A percentile compares a stretch with the other conserved stretches of the same genome.
Evolutionary conservation across 2,113 vertebrate genomes (phyloP).

Genomic region (Candoia aspera): DNA sequence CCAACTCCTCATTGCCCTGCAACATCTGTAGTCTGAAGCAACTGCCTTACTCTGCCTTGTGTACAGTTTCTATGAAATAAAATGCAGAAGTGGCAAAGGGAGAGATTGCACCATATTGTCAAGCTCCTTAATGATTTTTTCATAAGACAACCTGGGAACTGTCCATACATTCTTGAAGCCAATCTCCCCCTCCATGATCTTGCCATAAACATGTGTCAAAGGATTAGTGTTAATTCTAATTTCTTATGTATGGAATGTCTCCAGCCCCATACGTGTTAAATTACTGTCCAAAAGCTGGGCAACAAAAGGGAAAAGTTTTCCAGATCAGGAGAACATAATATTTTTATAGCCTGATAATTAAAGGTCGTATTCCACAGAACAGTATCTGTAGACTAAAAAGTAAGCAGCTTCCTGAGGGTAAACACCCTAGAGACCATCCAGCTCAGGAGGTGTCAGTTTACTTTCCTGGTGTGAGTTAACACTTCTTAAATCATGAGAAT

Average conservation of each 20-base stretch:
- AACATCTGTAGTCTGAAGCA: not conserved
- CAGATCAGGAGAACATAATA: not conserved
- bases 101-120: not conserved
- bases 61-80: not conserved
- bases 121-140: not conserved
- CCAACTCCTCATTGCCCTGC: not conserved
- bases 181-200: not conserved
- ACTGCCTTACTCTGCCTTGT: not conserved
- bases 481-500: slow-evolving; percentile 56
- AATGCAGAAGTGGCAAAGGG: not conserved
- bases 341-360: slow-evolving; percentile 2
- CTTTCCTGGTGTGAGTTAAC: slow-evolving; percentile 37
- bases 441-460: rapidly evolving
- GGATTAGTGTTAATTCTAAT: not conserved
- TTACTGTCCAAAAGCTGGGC: not conserved
- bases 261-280: not conserved
- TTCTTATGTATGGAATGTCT: not conserved
- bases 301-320: not conserved
- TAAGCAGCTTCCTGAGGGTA: not conserved
- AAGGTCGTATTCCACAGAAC: not conserved
- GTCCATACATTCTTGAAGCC: not conserved
- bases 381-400: not conserved
- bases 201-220: not conserved
- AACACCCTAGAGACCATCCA: not conserved
- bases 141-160: not conserved